Percentiles rank a stretch among this genome's conserved stretches.
These are phyloP conservation scores for Sicus ferrugineus DNA, from an alignment of 2,888 invertebrate genomes.

Conservation along the genomic window DNA sequence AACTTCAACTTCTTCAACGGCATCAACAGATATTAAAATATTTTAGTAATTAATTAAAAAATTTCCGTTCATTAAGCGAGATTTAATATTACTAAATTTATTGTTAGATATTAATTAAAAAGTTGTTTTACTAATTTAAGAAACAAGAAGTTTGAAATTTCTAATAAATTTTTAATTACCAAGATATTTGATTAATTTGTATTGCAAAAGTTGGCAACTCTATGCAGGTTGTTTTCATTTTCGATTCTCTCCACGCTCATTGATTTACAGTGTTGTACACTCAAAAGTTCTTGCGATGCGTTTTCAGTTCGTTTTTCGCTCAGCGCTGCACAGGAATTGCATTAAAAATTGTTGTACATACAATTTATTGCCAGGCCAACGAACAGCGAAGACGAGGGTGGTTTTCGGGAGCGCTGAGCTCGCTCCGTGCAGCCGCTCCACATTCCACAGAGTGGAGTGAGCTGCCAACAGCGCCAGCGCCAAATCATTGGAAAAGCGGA, in stretches of 20 bases:
- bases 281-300: not conserved
- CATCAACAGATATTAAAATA: too few species aligned
- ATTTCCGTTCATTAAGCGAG: too few species aligned
- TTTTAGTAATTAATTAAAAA: too few species aligned
- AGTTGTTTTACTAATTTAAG: too few species aligned
- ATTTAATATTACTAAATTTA: too few species aligned
- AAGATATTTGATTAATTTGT: too few species aligned
- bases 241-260: not conserved
- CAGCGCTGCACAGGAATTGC: conserved; percentile 35
- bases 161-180: too few species aligned
- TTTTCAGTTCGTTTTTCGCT: not conserved
- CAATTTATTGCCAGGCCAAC: conserved; percentile 34
- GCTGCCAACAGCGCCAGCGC: conserved; percentile 27
- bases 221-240: not conserved
- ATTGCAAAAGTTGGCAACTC: too few species aligned
- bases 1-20: too few species aligned
- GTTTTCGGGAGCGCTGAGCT: not conserved
- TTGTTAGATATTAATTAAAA: too few species aligned
- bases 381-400: not conserved
- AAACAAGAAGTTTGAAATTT: too few species aligned
- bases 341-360: conserved; percentile 47
- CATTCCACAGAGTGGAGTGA: conserved; percentile 10
- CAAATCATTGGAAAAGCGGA: conserved; percentile 23
- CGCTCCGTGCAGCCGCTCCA: not conserved
- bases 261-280: conserved; percentile 25